These are phyloP conservation scores for Prunella fulvescens DNA, from an alignment of 2,113 vertebrate species.

Conservation along the genomic window DNA sequence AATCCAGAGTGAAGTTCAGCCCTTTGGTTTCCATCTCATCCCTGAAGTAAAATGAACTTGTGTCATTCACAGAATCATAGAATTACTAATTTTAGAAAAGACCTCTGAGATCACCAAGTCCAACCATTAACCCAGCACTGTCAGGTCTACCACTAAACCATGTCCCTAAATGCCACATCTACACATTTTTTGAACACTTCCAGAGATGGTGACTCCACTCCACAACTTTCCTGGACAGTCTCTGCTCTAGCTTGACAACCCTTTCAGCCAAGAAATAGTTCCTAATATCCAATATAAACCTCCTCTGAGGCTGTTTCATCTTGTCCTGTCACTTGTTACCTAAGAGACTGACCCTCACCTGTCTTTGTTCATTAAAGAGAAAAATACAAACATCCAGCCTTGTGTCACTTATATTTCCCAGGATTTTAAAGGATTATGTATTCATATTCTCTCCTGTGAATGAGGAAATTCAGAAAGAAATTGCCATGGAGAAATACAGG, in stretches of 20 bases:
- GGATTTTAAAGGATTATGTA: neutral
- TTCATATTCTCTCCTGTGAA: neutral
- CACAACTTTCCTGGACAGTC: neutral
- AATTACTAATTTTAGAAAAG: neutral
- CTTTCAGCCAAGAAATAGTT: neutral
- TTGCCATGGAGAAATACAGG: neutral
- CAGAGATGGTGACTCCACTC: neutral
- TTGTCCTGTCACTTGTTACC: neutral
- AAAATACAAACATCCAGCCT: neutral
- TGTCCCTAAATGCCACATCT: neutral
- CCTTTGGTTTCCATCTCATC: neutral
- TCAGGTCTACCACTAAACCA: neutral
- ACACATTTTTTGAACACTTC: neutral
- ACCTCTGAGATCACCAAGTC: neutral
- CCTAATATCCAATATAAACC: neutral
- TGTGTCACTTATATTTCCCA: neutral
- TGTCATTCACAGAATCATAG: neutral
- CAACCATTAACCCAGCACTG: neutral
- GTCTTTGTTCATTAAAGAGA: neutral
- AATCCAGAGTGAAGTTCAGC: neutral
- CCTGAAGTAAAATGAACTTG: neutral
- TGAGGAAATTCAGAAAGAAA: neutral
- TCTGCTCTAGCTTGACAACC: neutral
- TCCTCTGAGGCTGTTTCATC: neutral
- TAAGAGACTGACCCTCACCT: neutral